Evolutionary conservation across 2,888 invertebrate genomes (phyloP).

Genomic region (Cataglyphis rosenhaueri): DNA sequence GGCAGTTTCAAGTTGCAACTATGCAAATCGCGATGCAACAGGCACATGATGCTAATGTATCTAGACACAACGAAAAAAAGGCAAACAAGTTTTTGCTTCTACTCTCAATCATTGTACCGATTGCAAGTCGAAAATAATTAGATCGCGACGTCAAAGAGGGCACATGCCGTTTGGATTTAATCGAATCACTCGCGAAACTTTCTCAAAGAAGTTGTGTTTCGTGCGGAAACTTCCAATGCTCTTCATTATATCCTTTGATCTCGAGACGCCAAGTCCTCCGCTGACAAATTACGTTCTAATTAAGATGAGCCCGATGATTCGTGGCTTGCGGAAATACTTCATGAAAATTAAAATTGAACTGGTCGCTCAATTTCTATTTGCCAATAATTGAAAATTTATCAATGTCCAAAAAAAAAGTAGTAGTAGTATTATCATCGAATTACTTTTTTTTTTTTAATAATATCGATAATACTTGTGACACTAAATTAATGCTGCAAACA

Average conservation of each 20-base stretch:
- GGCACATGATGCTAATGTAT: slow-evolving; percentile 20
- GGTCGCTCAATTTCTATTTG: slow-evolving; percentile 8
- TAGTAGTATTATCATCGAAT: neutral
- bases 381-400: slow-evolving; percentile 21
- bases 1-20: slow-evolving; percentile 16
- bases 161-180: slow-evolving; percentile 67
- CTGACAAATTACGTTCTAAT: slow-evolving; percentile 69
- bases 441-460: neutral
- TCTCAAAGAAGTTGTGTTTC: slow-evolving; percentile 68
- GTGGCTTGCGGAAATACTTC: slow-evolving; percentile 24
- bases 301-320: slow-evolving; percentile 57
- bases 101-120: slow-evolving; percentile 79
- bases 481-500: neutral
- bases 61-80: neutral
- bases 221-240: slow-evolving; percentile 65
- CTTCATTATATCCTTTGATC: slow-evolving; percentile 65
- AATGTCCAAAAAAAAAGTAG: neutral
- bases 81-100: slow-evolving; percentile 59
- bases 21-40: slow-evolving; percentile 47
- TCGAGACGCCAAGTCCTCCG: slow-evolving; percentile 55
- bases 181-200: slow-evolving; percentile 65
- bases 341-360: slow-evolving; percentile 47
- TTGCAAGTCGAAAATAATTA: slow-evolving; percentile 82
- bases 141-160: slow-evolving; percentile 73
- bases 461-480: neutral